Evolutionary conservation across 2,797 vertebrate genomes (phyloP), one percentile per base, ranked within the genome.

Genomic region (Novumbra hubbsi): DNA sequence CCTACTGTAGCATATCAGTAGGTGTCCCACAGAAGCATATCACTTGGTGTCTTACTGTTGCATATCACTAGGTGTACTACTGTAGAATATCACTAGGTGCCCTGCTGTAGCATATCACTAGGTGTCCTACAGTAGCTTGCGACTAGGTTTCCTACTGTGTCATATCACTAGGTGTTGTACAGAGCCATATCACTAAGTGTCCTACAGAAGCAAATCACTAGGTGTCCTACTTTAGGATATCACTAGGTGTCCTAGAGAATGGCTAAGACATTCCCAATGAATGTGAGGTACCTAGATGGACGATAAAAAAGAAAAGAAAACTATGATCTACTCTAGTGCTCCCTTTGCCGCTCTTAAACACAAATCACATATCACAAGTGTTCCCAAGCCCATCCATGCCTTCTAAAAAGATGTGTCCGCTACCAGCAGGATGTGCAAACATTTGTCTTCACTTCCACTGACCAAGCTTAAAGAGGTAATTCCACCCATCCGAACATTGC

Each of bases 381-480:
- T 76, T 27, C 66, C 69, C 60, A 80, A 62, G 65, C 65, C 45
- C 48, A 41, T 24, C 0, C 52, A 64, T 1, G 5, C 67, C 34
- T 38, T 14, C 67, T 60, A 68, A 41, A 68, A 41, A 12, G 34
- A 45, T 68, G 38, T 16, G 63, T 65, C 34, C 5, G 14, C 38
- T 45, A 68, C n/a, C 55, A 24, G 34, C 30, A 41, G 12, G 41
- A 5, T 41, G 24, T 15, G 21, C 66, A 68, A 68, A 68, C n/a
- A 48, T 15, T n/a, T 66, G 76, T 73, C 67, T 70, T 45, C 65
- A 30, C 67, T 65, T 73, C 57, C 11, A 12, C 27, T 65, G 50
- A 8, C 65, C 38, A 66, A 30, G 68, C 55, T 73, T 63, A 48
- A 68, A 70, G 64, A 70, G 72, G 76, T 80, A 16, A 63, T 14